Percentiles rank a stretch among this genome's conserved stretches.
phyloP scores from a whole-genome alignment of 1,140 invertebrate species.

The Danaus plexippus region DNA sequence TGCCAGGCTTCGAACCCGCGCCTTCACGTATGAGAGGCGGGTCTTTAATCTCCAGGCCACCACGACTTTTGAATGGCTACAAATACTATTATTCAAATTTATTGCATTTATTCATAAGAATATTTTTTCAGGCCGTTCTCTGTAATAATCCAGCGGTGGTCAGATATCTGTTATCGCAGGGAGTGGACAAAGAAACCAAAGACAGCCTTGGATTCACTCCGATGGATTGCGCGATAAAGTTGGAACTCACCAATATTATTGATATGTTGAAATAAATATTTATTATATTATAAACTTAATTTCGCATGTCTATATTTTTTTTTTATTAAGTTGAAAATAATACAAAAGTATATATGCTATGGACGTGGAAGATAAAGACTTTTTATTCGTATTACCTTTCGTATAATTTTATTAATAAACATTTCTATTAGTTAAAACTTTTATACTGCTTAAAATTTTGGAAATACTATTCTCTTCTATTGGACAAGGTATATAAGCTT shows the following conservation, averaged over 20 bases:
- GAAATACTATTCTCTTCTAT: slow-evolving; percentile 34
- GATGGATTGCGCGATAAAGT: slow-evolving; percentile 40
- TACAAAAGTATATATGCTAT: no score
- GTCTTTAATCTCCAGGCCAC: no score
- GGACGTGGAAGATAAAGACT: no score
- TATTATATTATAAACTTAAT: slow-evolving; percentile 1
- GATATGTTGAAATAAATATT: slow-evolving; percentile 17
- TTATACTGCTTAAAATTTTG: slow-evolving; percentile 29
- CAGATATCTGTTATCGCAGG: slow-evolving; percentile 32
- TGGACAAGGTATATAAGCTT: slow-evolving; percentile 38
- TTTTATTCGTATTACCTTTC: no score
- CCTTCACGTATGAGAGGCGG: no score
- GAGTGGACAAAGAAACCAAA: slow-evolving; percentile 17
- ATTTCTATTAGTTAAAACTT: slow-evolving; percentile 11
- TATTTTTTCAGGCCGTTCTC: slow-evolving; percentile 42
- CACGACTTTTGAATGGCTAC: no score
- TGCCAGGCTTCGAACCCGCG: no score
- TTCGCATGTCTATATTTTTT: no score
- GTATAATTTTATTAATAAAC: no score
- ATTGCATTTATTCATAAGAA: background rate
- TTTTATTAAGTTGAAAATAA: no score
- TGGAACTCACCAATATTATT: slow-evolving; percentile 21
- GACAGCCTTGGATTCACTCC: slow-evolving; percentile 42
- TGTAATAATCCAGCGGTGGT: slow-evolving; percentile 38
- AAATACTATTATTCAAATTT: no score